These are phyloP conservation scores for Drosophila infuscata DNA, from an alignment of 2,888 invertebrate genomes.

Conservation along the genomic window DNA sequence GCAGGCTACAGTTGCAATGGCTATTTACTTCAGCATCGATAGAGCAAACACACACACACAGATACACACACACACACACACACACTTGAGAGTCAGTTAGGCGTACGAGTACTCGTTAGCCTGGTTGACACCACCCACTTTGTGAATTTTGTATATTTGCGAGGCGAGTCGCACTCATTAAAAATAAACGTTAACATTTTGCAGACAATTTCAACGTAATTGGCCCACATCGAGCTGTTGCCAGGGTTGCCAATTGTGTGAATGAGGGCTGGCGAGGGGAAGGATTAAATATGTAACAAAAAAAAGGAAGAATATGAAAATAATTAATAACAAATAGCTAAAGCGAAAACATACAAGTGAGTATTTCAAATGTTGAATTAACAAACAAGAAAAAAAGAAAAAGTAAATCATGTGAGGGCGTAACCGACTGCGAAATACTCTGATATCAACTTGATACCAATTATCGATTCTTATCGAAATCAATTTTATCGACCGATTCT, in stretches of 20 bases:
- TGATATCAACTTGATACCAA: neutral
- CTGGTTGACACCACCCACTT: constrained; percentile 36
- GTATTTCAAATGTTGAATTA: constrained; percentile 9
- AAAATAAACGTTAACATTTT: constrained; percentile 72
- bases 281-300: neutral
- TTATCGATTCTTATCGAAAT: neutral
- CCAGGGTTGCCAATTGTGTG: constrained; percentile 31
- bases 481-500: neutral
- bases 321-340: constrained; percentile 61
- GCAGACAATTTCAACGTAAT: constrained; percentile 74
- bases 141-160: constrained; percentile 17
- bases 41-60: neutral
- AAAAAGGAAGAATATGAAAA: constrained; percentile 19
- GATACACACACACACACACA: neutral
- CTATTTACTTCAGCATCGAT: constrained; percentile 21
- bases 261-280: neutral
- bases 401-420: too few relatives aligned
- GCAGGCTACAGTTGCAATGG: constrained; percentile 3
- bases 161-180: constrained; percentile 31
- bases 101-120: constrained; percentile 1
- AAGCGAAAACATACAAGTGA: constrained; percentile 41
- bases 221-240: constrained; percentile 61
- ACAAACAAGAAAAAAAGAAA: neutral
- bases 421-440: neutral
- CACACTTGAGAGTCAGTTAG: neutral